Base-by-base conservation (phyloP, 2,797 vertebrate genomes). In the Arnoldichthys spilopterus region DNA sequence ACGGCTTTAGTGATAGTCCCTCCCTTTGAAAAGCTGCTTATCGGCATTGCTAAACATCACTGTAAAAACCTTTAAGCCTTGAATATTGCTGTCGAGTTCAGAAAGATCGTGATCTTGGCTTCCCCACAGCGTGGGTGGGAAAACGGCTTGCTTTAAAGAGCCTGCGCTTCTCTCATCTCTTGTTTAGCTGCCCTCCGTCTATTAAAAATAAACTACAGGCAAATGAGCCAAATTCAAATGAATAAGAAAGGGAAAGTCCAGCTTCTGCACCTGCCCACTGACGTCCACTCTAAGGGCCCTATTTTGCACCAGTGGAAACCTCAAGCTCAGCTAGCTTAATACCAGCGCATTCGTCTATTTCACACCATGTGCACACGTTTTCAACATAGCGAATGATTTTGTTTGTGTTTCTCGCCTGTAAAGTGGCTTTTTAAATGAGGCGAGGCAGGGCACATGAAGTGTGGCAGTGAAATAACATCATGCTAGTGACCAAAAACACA, bases 41-140 rank as follows among this genome's bases (percentile, higher is more conserved):
- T 69, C 32, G 40, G 71, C 61, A 67, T 77, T 69, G 53, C 22
- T 51, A 53, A 76, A 80, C 54, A 74, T 62, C 68, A 69, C 24
- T 15, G 12, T 58, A 77, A 74, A 56, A 74, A 69, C 74, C 68
- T 58, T 74, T 83, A 83, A 83, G 74, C 74, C 74, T 77, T 64
- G 69, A 70, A 73, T 77, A 80, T 77, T 77, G 71, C 78, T 77
- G 78, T 67, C 47, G 74, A 72, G 62, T 58, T 59, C 45, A 47
- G 72, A 56, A 68, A 76, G 59, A 71, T 67, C 59, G 54, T 9
- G 69, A 77, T 74, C 70, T 77, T 68, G n/a, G 45, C 51, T 12
- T 16, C 58, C 69, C 66, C 24, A 34, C 20, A 45, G 54, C 30
- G 34, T n/a, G 2, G 13, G 4, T 32, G 26, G 47, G 26, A 49